Evolutionary conservation across 2,113 vertebrate genomes (phyloP), one percentile per base, ranked within the genome.

Genomic region (Hystrix brachyura): DNA sequence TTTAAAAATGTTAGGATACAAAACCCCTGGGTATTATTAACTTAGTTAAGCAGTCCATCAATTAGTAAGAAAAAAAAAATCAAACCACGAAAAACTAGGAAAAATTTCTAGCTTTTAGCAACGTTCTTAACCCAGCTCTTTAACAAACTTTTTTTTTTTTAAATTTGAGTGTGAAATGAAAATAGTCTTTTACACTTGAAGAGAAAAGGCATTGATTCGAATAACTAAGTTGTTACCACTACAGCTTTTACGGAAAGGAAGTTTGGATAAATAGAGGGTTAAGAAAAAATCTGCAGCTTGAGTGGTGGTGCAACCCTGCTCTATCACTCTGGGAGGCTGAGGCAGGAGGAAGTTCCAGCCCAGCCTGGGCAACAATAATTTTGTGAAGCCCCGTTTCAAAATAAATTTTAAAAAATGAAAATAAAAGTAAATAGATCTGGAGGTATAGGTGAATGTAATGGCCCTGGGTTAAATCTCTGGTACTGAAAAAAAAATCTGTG

Each of bases 101-200:
- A 88, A 82, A 53, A 18, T 13, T 78, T 34, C 2, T 11, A 83
- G 11, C 17, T 89, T 15, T 93, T 83, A 90, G 7, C 48, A 46
- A 8, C 76, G 25, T 25, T 85, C 32, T 7, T 48, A 91, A 55
- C 1, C 72, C 7, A 9, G 34, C 7, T 93, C 11, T 87, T 27
- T 91, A 82, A 86, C 8, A 57, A 29, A 85, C 46, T 69, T 94
- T n/a, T n/a, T n/a, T n/a, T n/a, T n/a, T n/a, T n/a, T n/a, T n/a
- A n/a, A n/a, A 84, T 51, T 67, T 90, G 57, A 6, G 0, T 7
- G 10, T 89, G 8, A 65, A 74, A 94, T 55, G 13, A 55, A 90
- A 81, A 90, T 46, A 34, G 5, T 87, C 10, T 90, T 6, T 84
- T 86, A 48, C 48, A 34, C 10, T 92, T 92, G 57, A 90, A 78